Percentiles rank a stretch among this genome's conserved stretches.
Conservation (phyloP, 2,888 invertebrate genomes). For the Agrochola lychnidis region DNA sequence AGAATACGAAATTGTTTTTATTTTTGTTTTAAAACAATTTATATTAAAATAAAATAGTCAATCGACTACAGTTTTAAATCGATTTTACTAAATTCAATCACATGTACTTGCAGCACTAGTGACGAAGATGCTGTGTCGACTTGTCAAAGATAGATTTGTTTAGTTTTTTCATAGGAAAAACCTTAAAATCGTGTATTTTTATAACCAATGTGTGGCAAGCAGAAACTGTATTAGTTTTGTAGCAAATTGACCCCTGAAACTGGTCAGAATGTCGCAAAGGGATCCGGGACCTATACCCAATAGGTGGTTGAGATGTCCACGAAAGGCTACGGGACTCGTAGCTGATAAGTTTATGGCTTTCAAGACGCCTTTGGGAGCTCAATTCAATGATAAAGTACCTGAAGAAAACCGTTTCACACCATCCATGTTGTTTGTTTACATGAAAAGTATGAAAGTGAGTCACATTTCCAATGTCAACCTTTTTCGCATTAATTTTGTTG, state of each 20-base stretch:
- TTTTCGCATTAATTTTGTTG: slow-evolving; percentile 27
- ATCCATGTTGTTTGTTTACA: slow-evolving; percentile 95
- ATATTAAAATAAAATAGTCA: no score
- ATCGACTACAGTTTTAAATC: slow-evolving; percentile 6
- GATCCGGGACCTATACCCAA: slow-evolving; percentile 93
- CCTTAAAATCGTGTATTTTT: slow-evolving; percentile 34
- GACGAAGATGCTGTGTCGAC: slow-evolving; percentile 60
- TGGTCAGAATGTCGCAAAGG: slow-evolving; percentile 79
- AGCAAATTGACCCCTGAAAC: slow-evolving; percentile 47
- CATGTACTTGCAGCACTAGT: slow-evolving; percentile 16
- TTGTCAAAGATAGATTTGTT: slow-evolving; percentile 62
- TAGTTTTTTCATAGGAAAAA: slow-evolving; percentile 46
- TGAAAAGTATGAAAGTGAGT: slow-evolving; percentile 94
- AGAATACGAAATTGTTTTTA: background rate
- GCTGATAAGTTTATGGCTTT: slow-evolving; percentile 97
- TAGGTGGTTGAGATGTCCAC: slow-evolving; percentile 97
- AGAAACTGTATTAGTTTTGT: slow-evolving; percentile 48
- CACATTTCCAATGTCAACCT: slow-evolving; percentile 37
- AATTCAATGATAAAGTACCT: slow-evolving; percentile 96
- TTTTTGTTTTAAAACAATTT: background rate
- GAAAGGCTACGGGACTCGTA: slow-evolving; percentile 94
- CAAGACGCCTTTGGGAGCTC: slow-evolving; percentile 97
- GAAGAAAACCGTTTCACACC: slow-evolving; percentile 96
- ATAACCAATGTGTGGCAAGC: slow-evolving; percentile 53
- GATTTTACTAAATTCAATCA: background rate